Percentiles rank a stretch among this genome's conserved stretches.
Conservation (phyloP, 2,888 invertebrate genomes). For the Lithophane ornitopus region DNA sequence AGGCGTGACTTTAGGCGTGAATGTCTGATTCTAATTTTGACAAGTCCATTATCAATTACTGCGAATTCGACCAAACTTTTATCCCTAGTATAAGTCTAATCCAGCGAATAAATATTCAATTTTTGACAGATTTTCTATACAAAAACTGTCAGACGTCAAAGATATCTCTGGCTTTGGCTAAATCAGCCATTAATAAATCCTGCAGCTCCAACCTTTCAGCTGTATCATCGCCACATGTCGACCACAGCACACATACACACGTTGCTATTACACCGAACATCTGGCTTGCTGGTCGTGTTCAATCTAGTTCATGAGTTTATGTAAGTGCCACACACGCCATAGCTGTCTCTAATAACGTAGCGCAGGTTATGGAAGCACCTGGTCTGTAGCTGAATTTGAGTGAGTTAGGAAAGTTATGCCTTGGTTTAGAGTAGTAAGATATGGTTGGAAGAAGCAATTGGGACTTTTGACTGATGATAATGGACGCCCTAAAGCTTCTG, state of each 20-base stretch:
- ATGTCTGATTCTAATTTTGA: not conserved
- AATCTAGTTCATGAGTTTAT: constrained; percentile 64
- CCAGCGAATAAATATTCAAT: too few relatives aligned
- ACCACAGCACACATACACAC: constrained; percentile 8
- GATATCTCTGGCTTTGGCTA: too few relatives aligned
- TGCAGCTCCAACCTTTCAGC: constrained; percentile 19
- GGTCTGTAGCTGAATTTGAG: constrained; percentile 32
- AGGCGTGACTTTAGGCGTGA: not conserved
- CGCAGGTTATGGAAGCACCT: constrained; percentile 45
- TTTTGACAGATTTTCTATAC: too few relatives aligned
- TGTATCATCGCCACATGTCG: constrained; percentile 18
- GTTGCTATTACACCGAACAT: constrained; percentile 50
- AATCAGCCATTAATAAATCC: too few relatives aligned
- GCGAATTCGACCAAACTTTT: too few relatives aligned
- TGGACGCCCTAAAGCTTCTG: not conserved
- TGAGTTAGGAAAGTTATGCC: constrained; percentile 33
- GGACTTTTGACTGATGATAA: not conserved
- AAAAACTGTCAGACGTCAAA: too few relatives aligned
- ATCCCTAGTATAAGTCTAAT: too few relatives aligned
- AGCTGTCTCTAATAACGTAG: constrained; percentile 40
- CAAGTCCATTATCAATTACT: not conserved
- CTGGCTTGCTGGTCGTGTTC: constrained; percentile 60
- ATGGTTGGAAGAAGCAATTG: not conserved
- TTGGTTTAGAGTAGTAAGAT: not conserved
- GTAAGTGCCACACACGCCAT: constrained; percentile 34